Conservation (phyloP, 2,797 vertebrate genomes). For the Apodemus agrarius region DNA sequence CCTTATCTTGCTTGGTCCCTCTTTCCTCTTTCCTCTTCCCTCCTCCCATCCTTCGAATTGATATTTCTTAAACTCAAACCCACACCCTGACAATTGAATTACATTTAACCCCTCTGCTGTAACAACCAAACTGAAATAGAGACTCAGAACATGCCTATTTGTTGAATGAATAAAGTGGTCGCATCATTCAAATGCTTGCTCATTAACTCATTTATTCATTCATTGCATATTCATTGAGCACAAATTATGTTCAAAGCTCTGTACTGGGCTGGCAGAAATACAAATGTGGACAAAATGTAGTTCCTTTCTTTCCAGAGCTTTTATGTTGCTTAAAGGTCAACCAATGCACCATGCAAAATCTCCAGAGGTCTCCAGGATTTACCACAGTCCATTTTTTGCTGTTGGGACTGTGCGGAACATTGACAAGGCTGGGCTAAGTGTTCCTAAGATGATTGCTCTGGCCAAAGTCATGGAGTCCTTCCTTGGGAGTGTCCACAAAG, state of each 20-base stretch:
- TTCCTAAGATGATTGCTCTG: not conserved
- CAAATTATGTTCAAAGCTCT: not conserved
- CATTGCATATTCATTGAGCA: not conserved
- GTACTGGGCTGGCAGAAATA: not conserved
- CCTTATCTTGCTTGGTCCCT: too few relatives aligned
- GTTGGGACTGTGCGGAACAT: not conserved
- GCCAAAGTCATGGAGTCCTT: not conserved
- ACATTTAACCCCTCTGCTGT: not conserved
- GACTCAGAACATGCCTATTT: not conserved
- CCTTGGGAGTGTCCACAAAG: not conserved
- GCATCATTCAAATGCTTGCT: not conserved
- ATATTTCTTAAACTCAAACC: not conserved
- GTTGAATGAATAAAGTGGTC: constrained; percentile 8
- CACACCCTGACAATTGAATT: not conserved
- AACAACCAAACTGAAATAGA: not conserved
- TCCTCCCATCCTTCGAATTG: not conserved
- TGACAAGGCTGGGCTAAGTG: too few relatives aligned
- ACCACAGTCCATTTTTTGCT: not conserved
- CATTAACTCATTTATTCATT: not conserved
- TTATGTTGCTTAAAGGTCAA: not conserved
- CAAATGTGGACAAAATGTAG: not conserved
- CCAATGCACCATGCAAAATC: not conserved
- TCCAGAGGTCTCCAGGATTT: not conserved
- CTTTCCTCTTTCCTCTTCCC: not conserved
- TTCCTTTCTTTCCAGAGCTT: not conserved